Evolutionary conservation across 2,797 vertebrate genomes (phyloP).

Genomic region (Decapterus maruadsi): DNA sequence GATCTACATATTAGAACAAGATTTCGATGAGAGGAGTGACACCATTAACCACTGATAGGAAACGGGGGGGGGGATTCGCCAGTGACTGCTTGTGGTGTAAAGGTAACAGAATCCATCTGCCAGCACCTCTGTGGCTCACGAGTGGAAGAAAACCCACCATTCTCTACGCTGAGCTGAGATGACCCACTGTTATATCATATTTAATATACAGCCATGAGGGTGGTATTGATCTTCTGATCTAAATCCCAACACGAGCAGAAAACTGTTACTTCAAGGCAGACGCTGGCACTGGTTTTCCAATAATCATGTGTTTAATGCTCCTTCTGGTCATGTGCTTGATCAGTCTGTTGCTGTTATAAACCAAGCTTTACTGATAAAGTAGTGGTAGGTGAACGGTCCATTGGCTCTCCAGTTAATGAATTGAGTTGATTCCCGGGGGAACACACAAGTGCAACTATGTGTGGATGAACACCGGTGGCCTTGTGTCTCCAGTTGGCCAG

Average conservation of each 20-base stretch:
- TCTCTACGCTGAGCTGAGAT: neutral
- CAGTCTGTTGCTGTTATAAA: slow-evolving; percentile 23
- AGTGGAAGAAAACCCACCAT: neutral
- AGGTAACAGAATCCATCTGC: neutral
- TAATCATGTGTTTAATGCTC: neutral
- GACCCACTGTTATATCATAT: neutral
- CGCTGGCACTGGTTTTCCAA: neutral
- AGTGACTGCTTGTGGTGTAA: neutral
- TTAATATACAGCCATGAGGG: neutral
- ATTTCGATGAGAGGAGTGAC: neutral
- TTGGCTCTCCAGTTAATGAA: slow-evolving; percentile 41
- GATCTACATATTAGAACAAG: neutral
- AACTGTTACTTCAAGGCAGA: neutral
- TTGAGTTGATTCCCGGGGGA: slow-evolving; percentile 35
- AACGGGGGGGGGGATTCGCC: neutral
- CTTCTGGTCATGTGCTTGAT: slow-evolving; percentile 9
- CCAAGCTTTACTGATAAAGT: slow-evolving; percentile 27
- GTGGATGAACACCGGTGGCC: slow-evolving; percentile 17
- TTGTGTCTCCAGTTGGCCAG: slow-evolving; percentile 17
- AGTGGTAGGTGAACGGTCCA: slow-evolving; percentile 19
- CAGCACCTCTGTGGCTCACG: neutral
- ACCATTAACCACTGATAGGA: neutral
- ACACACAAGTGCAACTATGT: neutral
- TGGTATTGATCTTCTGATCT: neutral
- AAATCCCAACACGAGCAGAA: neutral